Base-by-base conservation (phyloP, 2,888 invertebrate species). In the Gandaritis pyraliata region DNA sequence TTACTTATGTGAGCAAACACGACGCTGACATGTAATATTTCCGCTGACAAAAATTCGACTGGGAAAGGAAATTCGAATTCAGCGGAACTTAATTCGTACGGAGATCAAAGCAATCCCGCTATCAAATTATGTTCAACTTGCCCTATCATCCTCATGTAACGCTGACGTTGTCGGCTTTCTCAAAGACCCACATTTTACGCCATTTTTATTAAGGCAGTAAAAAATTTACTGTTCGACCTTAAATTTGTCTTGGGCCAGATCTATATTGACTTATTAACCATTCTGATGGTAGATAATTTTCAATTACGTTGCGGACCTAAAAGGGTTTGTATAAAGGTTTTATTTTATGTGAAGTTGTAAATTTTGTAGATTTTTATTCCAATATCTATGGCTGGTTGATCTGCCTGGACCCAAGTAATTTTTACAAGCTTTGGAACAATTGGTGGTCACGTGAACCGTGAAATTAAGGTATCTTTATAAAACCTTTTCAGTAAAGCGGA, bases 161-260 rank as follows among this genome's bases (percentile, higher is more conserved):
- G 69, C 66, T 66, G 66, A 69, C 64, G 48, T 54, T 16, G 51
- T 53, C 55, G 29, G 54, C 45, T 58, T 41, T 56, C 57, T 54
- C 58, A 52, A 60, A 62, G 63, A 33, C 52, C 57, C 55, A 58
- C 16, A 54, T 18, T 64, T 64, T 66, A 64, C 58, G 58, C 48
- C 57, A 39, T 55, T 69, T 75, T 76, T 74, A 73, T 71, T 45
- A 54, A 18, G 33, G 18, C 36, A 60, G 67, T 73, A 71, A 74
- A 71, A 66, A 13, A 43, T 68, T 71, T 72, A 75, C 63, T 69
- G 61, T 59, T 47, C 55, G 43, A 53, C 67, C 69, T 71, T 62
- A 67, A 70, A 72, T 69, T 64, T 66, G 67, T 63, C 52, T 46
- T 50, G 45, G 53, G 53, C 58, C 56, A 46, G 59, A 62, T 62